Percentiles rank a stretch among this genome's conserved stretches.
Evolutionary conservation across 2,113 vertebrate species (phyloP).

Genomic region (Lepisosteus osseus): DNA sequence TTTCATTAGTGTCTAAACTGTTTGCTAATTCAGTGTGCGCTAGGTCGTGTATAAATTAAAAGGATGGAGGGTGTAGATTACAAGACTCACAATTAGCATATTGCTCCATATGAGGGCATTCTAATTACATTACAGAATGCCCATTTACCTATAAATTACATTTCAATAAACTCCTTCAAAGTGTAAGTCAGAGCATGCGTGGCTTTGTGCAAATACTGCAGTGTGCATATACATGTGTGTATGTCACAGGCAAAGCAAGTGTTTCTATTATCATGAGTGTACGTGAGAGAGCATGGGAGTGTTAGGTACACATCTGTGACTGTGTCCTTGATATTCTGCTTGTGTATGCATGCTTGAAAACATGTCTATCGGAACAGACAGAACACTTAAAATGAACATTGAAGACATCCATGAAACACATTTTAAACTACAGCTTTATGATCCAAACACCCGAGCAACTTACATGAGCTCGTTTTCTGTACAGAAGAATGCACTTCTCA

Average conservation of each 20-base stretch:
- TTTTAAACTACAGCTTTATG: no score
- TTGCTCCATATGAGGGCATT: not conserved
- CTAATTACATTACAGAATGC: constrained; percentile 6
- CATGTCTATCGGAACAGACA: no score
- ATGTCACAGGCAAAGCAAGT: not conserved
- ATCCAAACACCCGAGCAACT: no score
- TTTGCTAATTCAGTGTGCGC: constrained; percentile 6
- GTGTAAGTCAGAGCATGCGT: not conserved
- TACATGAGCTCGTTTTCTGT: no score
- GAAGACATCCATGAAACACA: no score
- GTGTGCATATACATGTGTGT: not conserved
- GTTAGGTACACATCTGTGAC: no score
- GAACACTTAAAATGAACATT: no score
- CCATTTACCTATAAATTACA: constrained; percentile 7
- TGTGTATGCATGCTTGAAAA: not conserved
- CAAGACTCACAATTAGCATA: not conserved
- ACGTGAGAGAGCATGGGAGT: not conserved
- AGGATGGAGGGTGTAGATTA: constrained; percentile 5
- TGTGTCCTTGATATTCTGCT: no score
- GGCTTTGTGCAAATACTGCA: not conserved
- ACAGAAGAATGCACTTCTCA: no score
- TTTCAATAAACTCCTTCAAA: not conserved
- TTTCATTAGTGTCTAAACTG: constrained; percentile 6
- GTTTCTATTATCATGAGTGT: not conserved
- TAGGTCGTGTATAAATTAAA: not conserved